Evolutionary conservation across 2,797 vertebrate species (phyloP).

Genomic region (Darevskia nairensis): DNA sequence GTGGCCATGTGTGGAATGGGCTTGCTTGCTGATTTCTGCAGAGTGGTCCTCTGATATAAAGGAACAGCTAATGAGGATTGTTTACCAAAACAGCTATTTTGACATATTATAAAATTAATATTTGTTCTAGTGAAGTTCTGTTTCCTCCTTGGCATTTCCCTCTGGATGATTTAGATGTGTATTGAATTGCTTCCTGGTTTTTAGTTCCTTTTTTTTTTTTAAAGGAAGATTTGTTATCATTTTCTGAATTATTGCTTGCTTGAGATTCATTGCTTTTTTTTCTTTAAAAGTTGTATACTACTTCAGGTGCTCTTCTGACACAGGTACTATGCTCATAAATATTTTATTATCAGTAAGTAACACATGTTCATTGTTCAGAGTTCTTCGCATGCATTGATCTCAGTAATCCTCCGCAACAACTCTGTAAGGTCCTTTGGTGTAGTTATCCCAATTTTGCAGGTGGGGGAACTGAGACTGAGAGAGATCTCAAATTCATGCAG

Average conservation of each 20-base stretch:
- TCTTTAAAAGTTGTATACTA: not conserved
- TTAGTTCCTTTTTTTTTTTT: not conserved
- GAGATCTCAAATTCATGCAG: not conserved
- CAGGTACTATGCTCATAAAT: not conserved
- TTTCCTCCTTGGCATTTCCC: not conserved
- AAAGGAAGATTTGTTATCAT: not conserved
- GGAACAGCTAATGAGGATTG: not conserved
- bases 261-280: not conserved
- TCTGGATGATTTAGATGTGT: not conserved
- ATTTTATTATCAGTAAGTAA: not conserved
- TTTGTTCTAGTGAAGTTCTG: not conserved
- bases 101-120: not conserved
- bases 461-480: not conserved
- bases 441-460: not conserved
- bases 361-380: not conserved
- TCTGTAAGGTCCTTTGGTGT: not conserved
- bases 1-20: not conserved
- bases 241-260: not conserved
- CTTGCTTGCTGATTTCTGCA: not conserved
- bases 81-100: not conserved
- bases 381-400: not conserved
- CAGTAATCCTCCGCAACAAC: not conserved
- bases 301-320: not conserved
- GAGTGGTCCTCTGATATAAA: not conserved
- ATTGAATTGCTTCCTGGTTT: not conserved